A percentile compares a stretch with the other conserved stretches of the same genome.
These are phyloP conservation scores for Dicaeum eximium DNA, from an alignment of 2,113 vertebrate species.

Conservation along the genomic window DNA sequence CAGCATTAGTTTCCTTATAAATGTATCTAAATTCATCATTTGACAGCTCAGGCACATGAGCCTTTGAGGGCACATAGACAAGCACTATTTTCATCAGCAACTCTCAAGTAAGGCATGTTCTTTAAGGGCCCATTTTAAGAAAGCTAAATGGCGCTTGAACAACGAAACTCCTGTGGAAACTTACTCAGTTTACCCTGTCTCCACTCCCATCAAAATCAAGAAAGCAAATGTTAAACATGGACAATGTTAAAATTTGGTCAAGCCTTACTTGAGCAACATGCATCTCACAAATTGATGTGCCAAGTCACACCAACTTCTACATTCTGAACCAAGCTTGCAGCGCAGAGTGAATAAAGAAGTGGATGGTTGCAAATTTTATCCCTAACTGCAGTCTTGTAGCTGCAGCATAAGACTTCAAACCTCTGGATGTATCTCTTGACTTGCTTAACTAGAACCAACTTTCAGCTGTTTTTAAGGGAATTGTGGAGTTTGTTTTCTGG, in stretches of 20 bases:
- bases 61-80: background rate
- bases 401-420: background rate
- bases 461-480: background rate
- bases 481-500: background rate
- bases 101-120: background rate
- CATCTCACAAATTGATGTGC: background rate
- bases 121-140: background rate
- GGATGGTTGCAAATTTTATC: background rate
- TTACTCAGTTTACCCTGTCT: background rate
- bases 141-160: background rate
- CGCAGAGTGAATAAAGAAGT: background rate
- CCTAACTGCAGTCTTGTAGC: background rate
- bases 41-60: background rate
- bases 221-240: background rate
- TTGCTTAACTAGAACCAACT: background rate
- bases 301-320: background rate
- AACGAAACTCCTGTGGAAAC: background rate
- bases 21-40: constrained; percentile 27
- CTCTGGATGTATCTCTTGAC: background rate
- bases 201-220: background rate
- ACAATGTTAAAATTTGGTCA: background rate
- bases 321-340: rapidly evolving
- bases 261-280: background rate
- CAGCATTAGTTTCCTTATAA: constrained; percentile 9
- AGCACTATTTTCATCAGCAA: background rate